Base-by-base conservation (phyloP, 2,888 invertebrate species). In the Argyra leucocephala region DNA sequence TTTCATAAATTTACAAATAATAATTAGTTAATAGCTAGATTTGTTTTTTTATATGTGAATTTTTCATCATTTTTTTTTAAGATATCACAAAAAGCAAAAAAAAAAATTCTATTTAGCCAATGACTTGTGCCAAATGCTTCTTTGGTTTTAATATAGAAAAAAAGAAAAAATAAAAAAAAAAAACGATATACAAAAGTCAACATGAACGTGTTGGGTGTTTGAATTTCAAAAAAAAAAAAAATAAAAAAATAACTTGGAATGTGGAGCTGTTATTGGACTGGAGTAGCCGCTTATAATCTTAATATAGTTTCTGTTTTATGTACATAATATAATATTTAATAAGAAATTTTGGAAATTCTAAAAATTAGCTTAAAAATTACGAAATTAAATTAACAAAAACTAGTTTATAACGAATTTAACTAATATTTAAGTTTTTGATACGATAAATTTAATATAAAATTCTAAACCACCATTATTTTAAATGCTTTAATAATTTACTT, bases 61-160 rank as follows among this genome's bases (percentile, higher is more conserved):
- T 7, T 31, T 31, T 31, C 31, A 10, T 31, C 6, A n/a, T n/a
- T n/a, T n/a, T n/a, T n/a, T n/a, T n/a, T n/a, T n/a, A n/a, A n/a
- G n/a, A n/a, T n/a, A n/a, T n/a, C n/a, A n/a, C n/a, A n/a, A n/a
- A n/a, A n/a, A 31, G 31, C 6, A 31, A 31, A 31, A 31, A 31
- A 31, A 31, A 31, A 18, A 9, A 48, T 48, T 48, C 48, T 48
- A 48, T 48, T 48, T 18, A 48, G 48, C 48, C 48, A 48, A 48
- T 48, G 48, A 48, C 48, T 48, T 48, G 48, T 48, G 48, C 48
- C 48, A 48, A 48, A 48, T 48, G 48, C 48, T 48, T 37, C 37
- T 37, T 48, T 48, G 48, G 48, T 18, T 48, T 48, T 48, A 18
- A 15, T 18, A 3, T 18, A 18, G 18, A 48, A 48, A 48, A 48